Base-by-base conservation (phyloP, 2,888 invertebrate species). In the Drosophila melanosoma region DNA sequence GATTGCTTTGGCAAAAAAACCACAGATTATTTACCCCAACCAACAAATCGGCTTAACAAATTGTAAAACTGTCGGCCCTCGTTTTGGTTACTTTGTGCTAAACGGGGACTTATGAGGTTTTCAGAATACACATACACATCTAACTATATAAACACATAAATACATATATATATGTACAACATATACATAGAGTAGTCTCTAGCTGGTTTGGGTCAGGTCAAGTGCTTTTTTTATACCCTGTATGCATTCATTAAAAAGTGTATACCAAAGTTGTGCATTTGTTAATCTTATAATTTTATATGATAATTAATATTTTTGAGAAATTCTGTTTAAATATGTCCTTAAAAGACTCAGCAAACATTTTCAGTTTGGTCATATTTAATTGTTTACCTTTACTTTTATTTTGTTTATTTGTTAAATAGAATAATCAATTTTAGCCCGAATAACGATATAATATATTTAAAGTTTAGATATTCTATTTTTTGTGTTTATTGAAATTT, bases 31-130 rank as follows among this genome's bases (percentile, higher is more conserved):
- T 52, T 67, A 36, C 51, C 29, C 26, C 17, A 15, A n/a, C 12
- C 12, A 38, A 49, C 49, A 65, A 70, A 65, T 40, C 65, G 60
- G 60, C 64, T 65, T 60, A 65, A 69, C 45, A 64, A 61, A 76
- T 59, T 45, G 26, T n/a, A 32, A 53, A 49, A 20, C 54, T 45
- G 58, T 64, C 62, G 45, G 51, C 36, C 36, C 20, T 17, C 17
- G 51, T 35, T 45, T 40, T 36, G 40, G 36, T 59, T 45, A 51
- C 58, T 20, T 23, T 40, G 40, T 61, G 12, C 12, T 7, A 12
- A 45, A 45, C 17, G 53, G 23, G n/a, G 35, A 74, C 51, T 74
- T 69, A 78, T 77, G 48, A 17, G 26, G 35, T 54, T 49, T 40
- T 57, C 3, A 11, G n/a, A 12, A n/a, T n/a, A 36, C 20, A 51